Base-by-base conservation (phyloP, 2,797 vertebrate species). In the Sebastes kiyomatsui region DNA sequence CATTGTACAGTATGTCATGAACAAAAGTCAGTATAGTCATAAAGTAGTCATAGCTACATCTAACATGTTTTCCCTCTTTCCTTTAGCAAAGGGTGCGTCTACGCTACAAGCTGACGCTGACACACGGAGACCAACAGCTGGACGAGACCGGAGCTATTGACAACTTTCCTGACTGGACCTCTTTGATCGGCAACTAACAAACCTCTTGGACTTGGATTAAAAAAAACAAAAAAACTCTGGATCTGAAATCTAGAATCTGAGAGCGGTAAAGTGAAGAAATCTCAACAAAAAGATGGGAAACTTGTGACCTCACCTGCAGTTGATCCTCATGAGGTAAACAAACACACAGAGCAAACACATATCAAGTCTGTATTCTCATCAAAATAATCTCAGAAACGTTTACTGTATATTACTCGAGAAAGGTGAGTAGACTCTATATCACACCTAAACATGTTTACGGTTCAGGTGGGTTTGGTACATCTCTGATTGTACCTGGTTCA, bases 21-120 rank as follows among this genome's bases (percentile, higher is more conserved):
- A 13, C 20, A n/a, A 22, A 62, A 4, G 60, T 33, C 30, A 35
- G 14, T 59, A 18, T 25, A 58, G 25, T 59, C 25, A 59, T 28
- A 59, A 59, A 27, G 13, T 12, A 23, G 54, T 28, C 25, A 5
- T 59, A 59, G 14, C 13, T 27, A 2, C 58, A 11, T 30, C 8
- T 32, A 11, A 61, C 28, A 5, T 33, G 1, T 32, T 25, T 25
- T 38, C 11, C 1, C 2, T 67, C 25, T 64, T 22, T 18, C 14
- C 58, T 14, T 64, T 9, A 98, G 97, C 85, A 87, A 73, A 94
- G 94, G 16, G 52, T 97, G 70, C 95, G 94, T 3, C 89, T 98
- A 60, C 93, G 95, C 71, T 97, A 96, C 92, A 96, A 93, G 49
- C 88, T 98, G 84, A 83, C 35, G 0, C 96, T 97, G 94, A 95